Evolutionary conservation across 2,888 invertebrate genomes (phyloP), one percentile per base, ranked within the genome.

Genomic region (Caenorhabditis parvicauda): DNA sequence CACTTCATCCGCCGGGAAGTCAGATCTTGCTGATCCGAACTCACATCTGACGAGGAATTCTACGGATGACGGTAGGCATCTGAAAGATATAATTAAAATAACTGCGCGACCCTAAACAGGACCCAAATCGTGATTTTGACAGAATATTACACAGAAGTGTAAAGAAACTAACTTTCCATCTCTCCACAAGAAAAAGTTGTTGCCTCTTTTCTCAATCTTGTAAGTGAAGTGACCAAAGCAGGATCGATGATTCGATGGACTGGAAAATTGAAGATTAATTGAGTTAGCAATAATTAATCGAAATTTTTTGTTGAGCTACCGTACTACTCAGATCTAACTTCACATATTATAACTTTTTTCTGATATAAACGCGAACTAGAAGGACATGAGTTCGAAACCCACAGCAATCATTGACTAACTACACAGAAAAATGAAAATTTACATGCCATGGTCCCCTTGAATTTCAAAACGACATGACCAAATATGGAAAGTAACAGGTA

Each of bases 211-310:
- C 51, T 75, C 76, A 28, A 76, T 63, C 41, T 70, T 66, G 52
- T 76, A 76, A 1, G 75, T 72, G 59, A 70, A 71, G 50, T 76
- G 76, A 7, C 74, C 74, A 45, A 74, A 74, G 38, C 74, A 74
- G 14, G 59, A 65, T 3, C 69, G 54, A 37, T 72, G 72, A 43
- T 67, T 60, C n/a, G 55, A 55, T 9, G 65, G 65, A 21, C 56
- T 51, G 43, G 22, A 51, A 51, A 39, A 37, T 32, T 32, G 9
- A 9, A 12, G 9, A 12, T n/a, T n/a, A 32, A 32, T 12, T 12
- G 35, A 32, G 9, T 32, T 32, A 9, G n/a, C n/a, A n/a, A n/a
- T n/a, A n/a, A n/a, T n/a, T n/a, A n/a, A n/a, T n/a, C n/a, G n/a
- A n/a, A n/a, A n/a, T n/a, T n/a, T n/a, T n/a, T n/a, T n/a, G n/a